Evolutionary conservation across 1,140 invertebrate species (phyloP), one percentile per base, ranked within the genome.

Genomic region (Papilio glaucus): DNA sequence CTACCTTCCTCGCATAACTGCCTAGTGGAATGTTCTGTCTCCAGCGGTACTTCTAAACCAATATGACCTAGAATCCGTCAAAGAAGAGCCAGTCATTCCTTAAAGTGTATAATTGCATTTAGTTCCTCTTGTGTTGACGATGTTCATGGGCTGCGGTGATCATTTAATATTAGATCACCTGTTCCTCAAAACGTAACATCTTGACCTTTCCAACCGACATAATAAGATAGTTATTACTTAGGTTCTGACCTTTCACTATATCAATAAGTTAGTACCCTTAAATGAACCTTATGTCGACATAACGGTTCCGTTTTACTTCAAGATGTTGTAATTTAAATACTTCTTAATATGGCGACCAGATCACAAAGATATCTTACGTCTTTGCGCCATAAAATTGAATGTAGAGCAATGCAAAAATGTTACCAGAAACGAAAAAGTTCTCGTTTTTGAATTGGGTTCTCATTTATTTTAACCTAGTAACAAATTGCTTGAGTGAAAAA

Each of bases 281-380:
- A 18, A n/a, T n/a, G 26, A n/a, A 8, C 24, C 0, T 38, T 63
- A 39, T 53, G 18, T 53, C 37, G 37, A 63, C 33, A 38, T 63
- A 63, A 63, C 33, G 8, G 61, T 15, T 39, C 33, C 57, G n/a
- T n/a, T 18, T 53, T 62, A 6, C 4, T 39, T 63, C 61, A 39
- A 63, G 33, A 39, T 39, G 37, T 63, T 63, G 61, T 21, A 63
- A 63, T 63, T 63, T 63, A 63, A 63, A 37, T 39, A 9, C 24
- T 21, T 24, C 61, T 63, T 39, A 63, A 63, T 63, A 63, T 63
- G 61, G 33, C 8, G n/a, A 15, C 38, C 61, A 39, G 61, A 63
- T 63, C 33, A 63, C 61, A 63, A 63, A 63, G 37, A 63, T 38
- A 63, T 63, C 37, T 63, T 63, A 63, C 37, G 37, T 38, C 33